Evolutionary conservation across 92 coral and sea anemone genomes (phyloP).

Genomic region (Phymanthus crucifer): DNA sequence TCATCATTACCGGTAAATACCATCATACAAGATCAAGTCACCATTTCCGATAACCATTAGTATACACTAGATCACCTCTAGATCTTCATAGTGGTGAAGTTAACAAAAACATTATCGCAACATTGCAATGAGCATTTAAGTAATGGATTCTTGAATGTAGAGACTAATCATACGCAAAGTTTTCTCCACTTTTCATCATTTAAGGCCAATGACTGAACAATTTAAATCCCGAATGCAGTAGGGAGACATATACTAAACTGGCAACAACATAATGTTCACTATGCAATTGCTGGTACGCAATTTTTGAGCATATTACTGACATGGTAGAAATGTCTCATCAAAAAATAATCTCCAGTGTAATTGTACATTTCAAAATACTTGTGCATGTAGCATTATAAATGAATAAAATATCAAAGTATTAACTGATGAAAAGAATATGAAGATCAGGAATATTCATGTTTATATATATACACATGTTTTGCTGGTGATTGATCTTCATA

Average conservation of each 20-base stretch:
- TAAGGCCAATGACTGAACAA: neutral
- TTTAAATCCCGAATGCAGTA: neutral
- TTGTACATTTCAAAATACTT: neutral
- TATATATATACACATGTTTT: neutral
- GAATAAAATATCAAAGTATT: neutral
- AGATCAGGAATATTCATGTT: neutral
- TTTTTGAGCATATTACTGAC: neutral
- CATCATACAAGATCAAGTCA: neutral
- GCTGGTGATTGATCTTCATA: neutral
- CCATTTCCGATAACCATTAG: neutral
- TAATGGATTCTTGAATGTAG: too few relatives aligned
- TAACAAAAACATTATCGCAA: too few relatives aligned
- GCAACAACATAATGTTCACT: too few relatives aligned
- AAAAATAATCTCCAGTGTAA: neutral
- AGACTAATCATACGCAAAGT: too few relatives aligned
- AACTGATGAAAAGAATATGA: neutral
- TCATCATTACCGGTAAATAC: neutral
- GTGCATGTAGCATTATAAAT: neutral
- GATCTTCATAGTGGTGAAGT: neutral
- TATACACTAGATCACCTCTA: neutral
- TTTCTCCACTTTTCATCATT: neutral
- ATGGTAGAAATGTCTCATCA: neutral
- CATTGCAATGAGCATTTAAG: too few relatives aligned
- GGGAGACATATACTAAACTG: neutral
- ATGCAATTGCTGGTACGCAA: neutral